A percentile compares a stretch with the other conserved stretches of the same genome.
These are phyloP conservation scores for Patella vulgata DNA, from an alignment of 1,140 invertebrate species.

Conservation along the genomic window DNA sequence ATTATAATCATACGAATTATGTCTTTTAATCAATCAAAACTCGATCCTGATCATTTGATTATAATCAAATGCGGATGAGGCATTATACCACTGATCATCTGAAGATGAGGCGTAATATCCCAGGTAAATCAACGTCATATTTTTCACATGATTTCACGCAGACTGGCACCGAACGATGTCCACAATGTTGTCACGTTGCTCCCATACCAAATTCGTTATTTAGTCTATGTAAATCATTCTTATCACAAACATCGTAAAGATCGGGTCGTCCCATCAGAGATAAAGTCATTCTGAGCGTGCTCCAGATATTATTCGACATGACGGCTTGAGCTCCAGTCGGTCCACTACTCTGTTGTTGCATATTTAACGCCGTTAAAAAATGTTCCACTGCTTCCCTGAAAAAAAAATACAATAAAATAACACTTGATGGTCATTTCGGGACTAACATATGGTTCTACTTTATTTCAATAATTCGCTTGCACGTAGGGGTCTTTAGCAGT, in stretches of 20 bases:
- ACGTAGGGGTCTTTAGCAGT: too few relatives aligned
- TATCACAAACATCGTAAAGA: conserved; percentile 80
- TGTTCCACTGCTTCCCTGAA: conserved; percentile 93
- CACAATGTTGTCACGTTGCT: too few relatives aligned
- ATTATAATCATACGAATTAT: too few relatives aligned
- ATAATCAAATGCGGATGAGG: too few relatives aligned
- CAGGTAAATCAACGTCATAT: conserved; percentile 13
- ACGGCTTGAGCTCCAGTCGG: conserved; percentile 61
- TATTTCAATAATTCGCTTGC: too few relatives aligned
- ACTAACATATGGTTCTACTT: too few relatives aligned
- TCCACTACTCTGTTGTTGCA: conserved; percentile 83
- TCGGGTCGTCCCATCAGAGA: conserved; percentile 86
- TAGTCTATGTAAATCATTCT: conserved; percentile 69
- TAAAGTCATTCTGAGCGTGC: conserved; percentile 88
- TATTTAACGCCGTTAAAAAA: conserved; percentile 90
- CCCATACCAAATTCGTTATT: conserved; percentile 62
- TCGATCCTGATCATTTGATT: too few relatives aligned
- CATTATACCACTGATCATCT: conserved; percentile 14
- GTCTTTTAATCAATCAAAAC: too few relatives aligned
- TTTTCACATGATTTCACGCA: too few relatives aligned
- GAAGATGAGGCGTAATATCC: conserved; percentile 29
- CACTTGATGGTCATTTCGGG: too few relatives aligned
- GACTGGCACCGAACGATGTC: too few relatives aligned
- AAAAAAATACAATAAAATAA: conserved; percentile 46
- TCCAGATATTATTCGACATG: conserved; percentile 96